These are phyloP conservation scores for Passer domesticus DNA, from an alignment of 2,113 vertebrate species.

Conservation along the genomic window DNA sequence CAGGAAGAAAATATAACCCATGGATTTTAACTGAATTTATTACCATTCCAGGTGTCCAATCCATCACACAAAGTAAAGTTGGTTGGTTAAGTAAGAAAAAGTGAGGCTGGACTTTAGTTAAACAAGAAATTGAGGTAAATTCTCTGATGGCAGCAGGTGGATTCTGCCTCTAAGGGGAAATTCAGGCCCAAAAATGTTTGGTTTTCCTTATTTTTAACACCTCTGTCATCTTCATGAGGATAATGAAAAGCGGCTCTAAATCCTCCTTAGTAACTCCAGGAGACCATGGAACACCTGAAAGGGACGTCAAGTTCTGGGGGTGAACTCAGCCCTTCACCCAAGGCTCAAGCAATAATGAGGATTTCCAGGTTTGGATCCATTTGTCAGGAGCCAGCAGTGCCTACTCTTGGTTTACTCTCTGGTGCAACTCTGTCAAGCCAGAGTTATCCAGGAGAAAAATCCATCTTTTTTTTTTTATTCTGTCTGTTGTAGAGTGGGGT, in stretches of 20 bases:
- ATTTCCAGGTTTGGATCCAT: not conserved
- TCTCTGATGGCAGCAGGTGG: not conserved
- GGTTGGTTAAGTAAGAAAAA: too few relatives aligned
- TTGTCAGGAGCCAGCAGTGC: not conserved
- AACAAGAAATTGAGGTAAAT: not conserved
- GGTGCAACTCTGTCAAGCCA: not conserved
- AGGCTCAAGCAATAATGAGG: not conserved
- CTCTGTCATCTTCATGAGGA: not conserved
- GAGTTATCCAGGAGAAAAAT: not conserved
- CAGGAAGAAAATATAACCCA: not conserved
- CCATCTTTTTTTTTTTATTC: not conserved
- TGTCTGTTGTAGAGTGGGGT: rapidly evolving
- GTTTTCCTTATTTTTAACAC: not conserved
- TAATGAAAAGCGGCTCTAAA: not conserved
- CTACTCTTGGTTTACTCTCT: not conserved
- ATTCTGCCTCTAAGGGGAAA: not conserved
- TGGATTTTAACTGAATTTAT: not conserved
- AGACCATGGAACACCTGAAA: not conserved
- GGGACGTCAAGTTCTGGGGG: rapidly evolving
- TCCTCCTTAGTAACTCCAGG: not conserved
- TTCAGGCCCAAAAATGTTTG: not conserved
- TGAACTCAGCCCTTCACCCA: not conserved
- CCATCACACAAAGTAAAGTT: not conserved
- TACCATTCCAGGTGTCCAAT: not conserved
- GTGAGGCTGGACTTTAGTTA: not conserved